These are phyloP conservation scores for Sericinus montela DNA, from an alignment of 2,888 invertebrate species.

Conservation along the genomic window DNA sequence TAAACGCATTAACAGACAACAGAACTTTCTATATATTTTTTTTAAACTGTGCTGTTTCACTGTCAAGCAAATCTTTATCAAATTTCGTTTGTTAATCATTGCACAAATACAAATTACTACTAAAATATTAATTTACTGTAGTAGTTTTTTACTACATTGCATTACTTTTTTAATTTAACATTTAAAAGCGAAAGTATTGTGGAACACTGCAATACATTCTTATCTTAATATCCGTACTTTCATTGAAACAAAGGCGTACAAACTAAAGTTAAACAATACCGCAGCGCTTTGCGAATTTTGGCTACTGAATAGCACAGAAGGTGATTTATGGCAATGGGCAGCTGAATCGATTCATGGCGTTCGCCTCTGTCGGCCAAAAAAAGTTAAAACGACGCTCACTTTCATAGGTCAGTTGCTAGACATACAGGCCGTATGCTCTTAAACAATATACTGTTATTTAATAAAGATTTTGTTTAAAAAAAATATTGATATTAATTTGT, in stretches of 20 bases:
- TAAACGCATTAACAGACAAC: too few relatives aligned
- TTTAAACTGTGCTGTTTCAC: too few relatives aligned
- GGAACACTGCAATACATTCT: too few relatives aligned
- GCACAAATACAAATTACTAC: too few relatives aligned
- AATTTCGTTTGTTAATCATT: too few relatives aligned
- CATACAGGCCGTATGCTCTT: conserved; percentile 26
- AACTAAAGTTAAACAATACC: conserved; percentile 16
- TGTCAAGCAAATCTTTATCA: too few relatives aligned
- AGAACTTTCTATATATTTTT: too few relatives aligned
- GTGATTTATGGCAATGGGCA: conserved; percentile 56
- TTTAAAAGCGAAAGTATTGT: too few relatives aligned
- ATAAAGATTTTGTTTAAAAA: not conserved
- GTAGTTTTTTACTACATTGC: too few relatives aligned
- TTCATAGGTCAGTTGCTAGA: conserved; percentile 50
- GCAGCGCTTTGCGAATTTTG: conserved; percentile 28
- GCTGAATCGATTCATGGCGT: conserved; percentile 46
- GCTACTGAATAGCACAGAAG: conserved; percentile 41
- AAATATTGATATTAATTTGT: too few relatives aligned
- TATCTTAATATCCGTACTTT: not conserved
- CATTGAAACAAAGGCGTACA: conserved; percentile 9
- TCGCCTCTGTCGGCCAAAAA: conserved; percentile 26
- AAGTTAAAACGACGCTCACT: conserved; percentile 45
- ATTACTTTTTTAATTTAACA: too few relatives aligned
- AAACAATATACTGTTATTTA: not conserved
- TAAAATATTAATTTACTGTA: too few relatives aligned